A percentile compares a stretch with the other conserved stretches of the same genome.
Conservation (phyloP, 2,797 vertebrate genomes). For the Coregonus suidteri region DNA sequence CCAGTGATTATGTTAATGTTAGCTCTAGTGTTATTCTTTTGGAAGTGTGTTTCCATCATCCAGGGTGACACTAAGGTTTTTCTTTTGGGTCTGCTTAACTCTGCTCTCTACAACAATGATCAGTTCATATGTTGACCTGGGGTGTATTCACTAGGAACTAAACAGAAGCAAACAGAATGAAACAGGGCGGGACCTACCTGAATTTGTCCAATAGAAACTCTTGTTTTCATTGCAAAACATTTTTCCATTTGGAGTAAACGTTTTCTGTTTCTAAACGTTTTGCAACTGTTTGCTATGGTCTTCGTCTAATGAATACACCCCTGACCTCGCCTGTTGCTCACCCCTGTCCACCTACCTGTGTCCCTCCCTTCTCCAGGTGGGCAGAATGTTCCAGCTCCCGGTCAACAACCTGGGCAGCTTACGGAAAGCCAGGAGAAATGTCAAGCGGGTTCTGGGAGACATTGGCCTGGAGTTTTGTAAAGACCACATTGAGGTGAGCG, state of each 20-base stretch:
- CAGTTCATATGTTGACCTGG: background rate
- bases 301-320: background rate
- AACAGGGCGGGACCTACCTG: too few species aligned
- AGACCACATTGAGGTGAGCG: constrained; percentile 92
- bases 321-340: background rate
- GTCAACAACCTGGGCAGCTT: constrained; percentile 99
- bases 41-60: constrained; percentile 21
- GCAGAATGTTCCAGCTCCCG: constrained; percentile 99
- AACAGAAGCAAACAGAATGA: too few species aligned
- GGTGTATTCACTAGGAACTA: too few species aligned
- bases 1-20: too few species aligned
- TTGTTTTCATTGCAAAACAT: too few species aligned
- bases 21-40: constrained; percentile 2
- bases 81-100: background rate
- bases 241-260: too few species aligned
- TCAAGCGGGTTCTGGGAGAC: constrained; percentile 98
- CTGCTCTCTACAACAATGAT: background rate
- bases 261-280: too few species aligned
- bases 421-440: constrained; percentile 98
- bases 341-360: too few species aligned
- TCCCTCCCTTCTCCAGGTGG: constrained; percentile 1
- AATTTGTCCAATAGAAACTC: too few species aligned
- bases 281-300: too few species aligned
- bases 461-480: constrained; percentile 98
- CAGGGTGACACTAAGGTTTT: background rate